Evolutionary conservation across 2,113 vertebrate species (phyloP), one percentile per base, ranked within the genome.

Genomic region (Spea bombifrons): DNA sequence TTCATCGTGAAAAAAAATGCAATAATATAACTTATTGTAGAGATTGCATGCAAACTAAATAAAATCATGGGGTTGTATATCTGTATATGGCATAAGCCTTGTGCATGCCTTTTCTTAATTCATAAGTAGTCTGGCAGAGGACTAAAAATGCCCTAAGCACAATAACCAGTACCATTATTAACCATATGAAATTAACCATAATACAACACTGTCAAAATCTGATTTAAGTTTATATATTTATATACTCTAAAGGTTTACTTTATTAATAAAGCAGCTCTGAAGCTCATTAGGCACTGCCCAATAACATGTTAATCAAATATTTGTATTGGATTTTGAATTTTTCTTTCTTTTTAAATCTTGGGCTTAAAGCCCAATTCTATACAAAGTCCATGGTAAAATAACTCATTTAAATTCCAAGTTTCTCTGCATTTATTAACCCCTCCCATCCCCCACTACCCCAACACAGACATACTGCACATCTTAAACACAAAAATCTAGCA

Each of bases 231-330:
- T 83, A 90, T 89, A 83, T 83, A 86, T 77, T 87, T 89, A 90
- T 89, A 67, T 79, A 73, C 72, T 44, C 73, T 80, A 59, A 55
- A 73, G 61, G 84, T 46, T 61, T 80, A 82, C 78, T 84, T 87
- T 8, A 90, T 88, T 92, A 95, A 89, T 89, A 92, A 95, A 96
- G 94, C 93, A 95, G 94, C 93, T 94, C 92, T 90, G 90, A 92
- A 92, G 90, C 91, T 95, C 92, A 92, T 92, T 88, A 95, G 94
- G 94, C 94, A 95, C 94, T 93, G 95, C 95, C 96, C 93, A 96
- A 94, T 90, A 92, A 90, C 92, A 92, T 90, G 92, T 90, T 92
- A 91, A 86, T 90, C 50, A 78, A 90, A 88, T 89, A 88, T 57
- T 15, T 74, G 63, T 73, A 66, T 44, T 68, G 50, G 73, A 73